Conservation (phyloP, 1,140 invertebrate species). For the Drosophila arizonae region DNA sequence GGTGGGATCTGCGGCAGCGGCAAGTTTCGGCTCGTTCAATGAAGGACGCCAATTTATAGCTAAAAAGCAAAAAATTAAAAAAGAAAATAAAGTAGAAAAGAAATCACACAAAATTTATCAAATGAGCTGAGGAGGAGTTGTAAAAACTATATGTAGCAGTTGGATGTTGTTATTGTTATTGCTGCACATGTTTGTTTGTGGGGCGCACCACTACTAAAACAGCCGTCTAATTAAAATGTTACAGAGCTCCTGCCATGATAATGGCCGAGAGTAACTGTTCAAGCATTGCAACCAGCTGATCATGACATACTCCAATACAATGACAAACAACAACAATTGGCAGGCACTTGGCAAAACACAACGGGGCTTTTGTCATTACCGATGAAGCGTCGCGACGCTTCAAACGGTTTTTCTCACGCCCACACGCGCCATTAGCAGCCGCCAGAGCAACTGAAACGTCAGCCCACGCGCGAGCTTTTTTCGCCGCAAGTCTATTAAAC, state of each 20-base stretch:
- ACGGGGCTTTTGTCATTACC: slow-evolving; percentile 14
- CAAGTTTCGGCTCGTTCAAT: slow-evolving; percentile 63
- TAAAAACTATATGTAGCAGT: slow-evolving; percentile 47
- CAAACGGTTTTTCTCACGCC: slow-evolving; percentile 56
- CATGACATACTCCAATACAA: neutral
- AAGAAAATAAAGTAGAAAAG: neutral
- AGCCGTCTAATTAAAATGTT: slow-evolving; percentile 73
- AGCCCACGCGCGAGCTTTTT: slow-evolving; percentile 41
- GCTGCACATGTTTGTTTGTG: slow-evolving; percentile 16
- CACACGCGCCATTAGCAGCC: slow-evolving; percentile 9
- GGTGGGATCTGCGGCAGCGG: slow-evolving; percentile 7
- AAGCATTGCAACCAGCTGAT: neutral
- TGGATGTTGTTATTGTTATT: slow-evolving; percentile 29
- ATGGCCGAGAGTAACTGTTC: slow-evolving; percentile 56
- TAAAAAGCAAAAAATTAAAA: slow-evolving; percentile 37
- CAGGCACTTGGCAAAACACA: slow-evolving; percentile 5
- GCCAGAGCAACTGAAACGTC: slow-evolving; percentile 4
- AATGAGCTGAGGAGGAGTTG: slow-evolving; percentile 34
- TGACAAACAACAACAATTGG: neutral
- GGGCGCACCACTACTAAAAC: slow-evolving; percentile 21
- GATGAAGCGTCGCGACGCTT: neutral
- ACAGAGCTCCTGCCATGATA: slow-evolving; percentile 57
- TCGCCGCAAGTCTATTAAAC: slow-evolving; percentile 54
- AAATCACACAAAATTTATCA: neutral
- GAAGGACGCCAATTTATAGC: slow-evolving; percentile 82